Percentiles rank a stretch among this genome's conserved stretches.
Conservation (phyloP, 2,888 invertebrate species). For the Antheraea assamensis region DNA sequence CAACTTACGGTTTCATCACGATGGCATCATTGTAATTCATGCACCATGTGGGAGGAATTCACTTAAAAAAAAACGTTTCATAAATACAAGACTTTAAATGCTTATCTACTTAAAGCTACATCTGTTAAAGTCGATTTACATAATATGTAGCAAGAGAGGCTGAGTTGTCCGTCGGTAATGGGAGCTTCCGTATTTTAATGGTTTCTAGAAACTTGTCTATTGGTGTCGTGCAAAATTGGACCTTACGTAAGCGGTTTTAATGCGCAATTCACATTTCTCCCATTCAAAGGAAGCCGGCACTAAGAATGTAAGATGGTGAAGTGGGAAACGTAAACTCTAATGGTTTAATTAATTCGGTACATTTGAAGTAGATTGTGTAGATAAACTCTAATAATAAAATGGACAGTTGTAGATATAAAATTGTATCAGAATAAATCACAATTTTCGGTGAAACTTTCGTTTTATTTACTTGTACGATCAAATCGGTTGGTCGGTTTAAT, state of each 20-base stretch:
- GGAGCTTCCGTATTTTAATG: conserved; percentile 15
- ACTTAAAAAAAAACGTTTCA: conserved; percentile 16
- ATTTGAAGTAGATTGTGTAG: conserved; percentile 6
- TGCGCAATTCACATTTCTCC: not conserved
- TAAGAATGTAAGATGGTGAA: conserved; percentile 7
- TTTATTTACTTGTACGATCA: no score
- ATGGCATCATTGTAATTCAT: not conserved
- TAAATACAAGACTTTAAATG: not conserved
- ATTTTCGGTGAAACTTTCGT: not conserved
- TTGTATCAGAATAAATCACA: not conserved
- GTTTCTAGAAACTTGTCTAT: not conserved
- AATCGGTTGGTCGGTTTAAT: no score
- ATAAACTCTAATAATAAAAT: not conserved
- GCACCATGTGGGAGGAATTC: not conserved
- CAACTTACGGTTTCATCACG: not conserved
- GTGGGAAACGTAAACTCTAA: conserved; percentile 11
- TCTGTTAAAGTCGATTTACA: conserved; percentile 7
- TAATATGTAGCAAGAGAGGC: conserved; percentile 1
- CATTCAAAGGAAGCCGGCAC: not conserved
- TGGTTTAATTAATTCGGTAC: conserved; percentile 17
- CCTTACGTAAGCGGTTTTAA: not conserved
- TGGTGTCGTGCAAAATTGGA: not conserved
- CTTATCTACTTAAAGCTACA: conserved; percentile 3
- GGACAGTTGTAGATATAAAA: no score
- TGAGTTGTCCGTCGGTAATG: conserved; percentile 7